These are phyloP conservation scores for Eurosta solidaginis DNA, from an alignment of 1,140 invertebrate species.

Conservation along the genomic window DNA sequence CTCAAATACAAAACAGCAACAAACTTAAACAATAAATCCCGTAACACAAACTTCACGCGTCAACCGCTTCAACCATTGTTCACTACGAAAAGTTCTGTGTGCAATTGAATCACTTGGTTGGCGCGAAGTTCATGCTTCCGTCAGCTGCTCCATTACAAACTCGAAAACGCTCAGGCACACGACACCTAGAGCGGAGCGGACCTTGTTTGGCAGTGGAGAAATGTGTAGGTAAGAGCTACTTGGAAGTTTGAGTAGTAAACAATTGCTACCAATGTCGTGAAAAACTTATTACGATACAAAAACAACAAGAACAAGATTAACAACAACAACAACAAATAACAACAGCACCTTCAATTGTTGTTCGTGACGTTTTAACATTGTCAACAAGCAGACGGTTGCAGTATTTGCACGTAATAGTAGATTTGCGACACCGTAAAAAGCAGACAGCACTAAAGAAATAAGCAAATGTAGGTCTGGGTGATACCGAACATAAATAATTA, in stretches of 20 bases:
- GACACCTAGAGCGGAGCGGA: neutral
- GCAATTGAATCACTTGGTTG: neutral
- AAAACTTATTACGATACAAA: neutral
- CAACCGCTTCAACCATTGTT: neutral
- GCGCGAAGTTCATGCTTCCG: neutral
- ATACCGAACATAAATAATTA: too few relatives aligned
- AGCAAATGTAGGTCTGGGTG: too few relatives aligned
- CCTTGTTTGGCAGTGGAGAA: neutral
- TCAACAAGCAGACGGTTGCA: neutral
- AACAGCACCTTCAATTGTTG: neutral
- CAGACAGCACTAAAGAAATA: too few relatives aligned
- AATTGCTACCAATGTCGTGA: neutral
- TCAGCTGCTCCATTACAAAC: neutral
- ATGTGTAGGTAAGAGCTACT: neutral
- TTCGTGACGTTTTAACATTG: constrained; percentile 12
- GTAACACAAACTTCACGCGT: neutral
- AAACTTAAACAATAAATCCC: neutral
- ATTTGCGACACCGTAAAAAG: too few relatives aligned
- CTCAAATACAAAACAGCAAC: neutral
- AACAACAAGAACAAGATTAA: neutral
- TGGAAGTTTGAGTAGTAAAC: neutral
- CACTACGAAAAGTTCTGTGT: neutral
- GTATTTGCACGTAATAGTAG: too few relatives aligned
- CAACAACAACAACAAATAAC: neutral
- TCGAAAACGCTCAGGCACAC: neutral